Evolutionary conservation across 2,113 vertebrate genomes (phyloP), one percentile per base, ranked within the genome.

Genomic region (Microtus montanus): DNA sequence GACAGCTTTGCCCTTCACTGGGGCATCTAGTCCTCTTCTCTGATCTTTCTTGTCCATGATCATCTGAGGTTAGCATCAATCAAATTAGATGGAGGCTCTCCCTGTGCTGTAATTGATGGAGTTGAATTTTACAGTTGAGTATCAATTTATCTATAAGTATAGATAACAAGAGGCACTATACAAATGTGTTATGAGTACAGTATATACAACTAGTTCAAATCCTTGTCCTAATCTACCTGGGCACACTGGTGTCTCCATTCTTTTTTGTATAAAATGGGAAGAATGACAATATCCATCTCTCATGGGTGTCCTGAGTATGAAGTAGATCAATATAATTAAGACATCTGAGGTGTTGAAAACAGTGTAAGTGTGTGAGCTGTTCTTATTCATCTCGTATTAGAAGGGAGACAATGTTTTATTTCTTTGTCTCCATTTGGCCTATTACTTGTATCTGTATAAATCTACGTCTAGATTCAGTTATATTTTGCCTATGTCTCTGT

Each of bases 11-110:
- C 84, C 82, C 92, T 92, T 52, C 77, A 85, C 44, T 41, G 82
- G 71, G 24, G 35, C 44, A 70, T 41, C 92, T 92, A 14, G 52
- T 88, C 24, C 64, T 95, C 89, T 87, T 30, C 63, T 92, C 89
- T 79, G 52, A 77, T 86, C 44, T 66, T 68, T 74, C 30, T 58
- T 93, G 87, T 80, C 54, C 11, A 89, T 63, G 49, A 84, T 70
- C 0, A 12, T 79, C 66, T 71, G 66, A 11, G 92, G 84, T 44
- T 44, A 58, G 64, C 90, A 92, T 71, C 90, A 87, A 13, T 38
- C 35, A 41, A 64, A 93, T 54, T 9, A 94, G 79, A 75, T 3
- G 63, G 20, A 70, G 47, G 70, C 64, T 93, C 38, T 78, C 90
- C 93, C 6, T 90, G 80, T 24, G 19, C 54, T 20, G 14, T 63